Evolutionary conservation across 2,113 vertebrate species (phyloP), one percentile per base, ranked within the genome.

Genomic region (Pedionomus torquatus): DNA sequence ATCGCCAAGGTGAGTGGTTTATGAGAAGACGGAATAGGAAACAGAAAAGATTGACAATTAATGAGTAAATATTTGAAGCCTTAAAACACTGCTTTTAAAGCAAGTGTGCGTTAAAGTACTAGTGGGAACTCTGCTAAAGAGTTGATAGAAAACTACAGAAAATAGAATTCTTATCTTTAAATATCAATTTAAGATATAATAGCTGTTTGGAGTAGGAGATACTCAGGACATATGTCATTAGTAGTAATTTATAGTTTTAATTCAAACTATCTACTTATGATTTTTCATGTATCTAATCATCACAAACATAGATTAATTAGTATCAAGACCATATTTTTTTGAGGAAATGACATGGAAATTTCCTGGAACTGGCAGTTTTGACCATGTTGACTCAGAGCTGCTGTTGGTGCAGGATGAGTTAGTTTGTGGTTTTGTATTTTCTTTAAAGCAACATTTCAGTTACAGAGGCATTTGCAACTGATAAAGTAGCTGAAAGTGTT

Each of bases 391-490:
- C 46, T 37, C 30, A 55, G 54, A 81, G 17, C 3, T 76, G 35
- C n/a, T 71, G 1, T 3, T 74, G 44, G 24, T 65, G n/a, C 49
- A 21, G 16, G 26, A 5, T 28, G 44, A 48, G 57, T 80, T 46
- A 16, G 3, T 76, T 65, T 81, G 37, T 28, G 17, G 25, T 25
- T 43, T 11, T 49, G 39, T n/a, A 15, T 70, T 94, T 90, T 44
- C 79, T 94, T 93, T 96, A 57, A 69, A 96, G 83, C 60, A 75
- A 23, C 39, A 66, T 97, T 96, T 96, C 88, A 88, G 71, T 90
- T 97, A 91, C 51, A 94, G 83, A 93, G 74, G 52, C 54, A 57
- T 92, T 94, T 96, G 11, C 26, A 94, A 96, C 77, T 95, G 65
- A 54, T 1, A 72, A 76, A 72, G 37, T 70, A 35, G 41, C 41